A percentile compares a stretch with the other conserved stretches of the same genome.
phyloP scores from a whole-genome alignment of 2,888 invertebrate species.

The Tenthredo notha region DNA sequence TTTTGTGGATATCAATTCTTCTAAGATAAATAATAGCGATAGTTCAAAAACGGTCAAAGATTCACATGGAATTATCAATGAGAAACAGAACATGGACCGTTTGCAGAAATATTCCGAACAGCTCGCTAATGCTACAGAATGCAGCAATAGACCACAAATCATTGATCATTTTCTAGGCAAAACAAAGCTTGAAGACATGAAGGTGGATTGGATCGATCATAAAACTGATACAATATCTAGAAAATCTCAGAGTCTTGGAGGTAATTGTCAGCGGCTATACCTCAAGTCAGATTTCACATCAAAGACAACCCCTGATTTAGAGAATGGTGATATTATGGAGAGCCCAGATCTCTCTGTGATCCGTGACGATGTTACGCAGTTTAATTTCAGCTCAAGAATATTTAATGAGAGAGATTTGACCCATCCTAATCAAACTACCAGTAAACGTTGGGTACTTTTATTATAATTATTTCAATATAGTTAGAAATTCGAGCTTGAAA shows the following conservation, averaged over 20 bases:
- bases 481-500: neutral
- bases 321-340: neutral
- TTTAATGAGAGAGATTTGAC: neutral
- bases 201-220: slow-evolving; percentile 15
- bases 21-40: neutral
- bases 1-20: neutral
- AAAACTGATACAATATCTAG: neutral
- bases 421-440: neutral
- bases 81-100: neutral
- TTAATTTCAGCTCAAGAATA: neutral
- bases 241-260: neutral
- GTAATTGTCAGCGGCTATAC: slow-evolving; percentile 10
- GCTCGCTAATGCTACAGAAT: neutral
- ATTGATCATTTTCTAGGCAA: slow-evolving; percentile 53
- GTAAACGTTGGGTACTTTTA: slow-evolving; percentile 43
- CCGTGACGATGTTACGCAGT: neutral
- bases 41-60: neutral
- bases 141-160: slow-evolving; percentile 44
- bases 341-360: slow-evolving; percentile 10
- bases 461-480: neutral
- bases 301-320: neutral
- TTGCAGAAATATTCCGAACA: neutral
- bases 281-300: slow-evolving; percentile 5
- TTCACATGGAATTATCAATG: neutral
- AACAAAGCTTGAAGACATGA: slow-evolving; percentile 52